Evolutionary conservation across 2,797 vertebrate genomes (phyloP).

Genomic region (Limosa lapponica): DNA sequence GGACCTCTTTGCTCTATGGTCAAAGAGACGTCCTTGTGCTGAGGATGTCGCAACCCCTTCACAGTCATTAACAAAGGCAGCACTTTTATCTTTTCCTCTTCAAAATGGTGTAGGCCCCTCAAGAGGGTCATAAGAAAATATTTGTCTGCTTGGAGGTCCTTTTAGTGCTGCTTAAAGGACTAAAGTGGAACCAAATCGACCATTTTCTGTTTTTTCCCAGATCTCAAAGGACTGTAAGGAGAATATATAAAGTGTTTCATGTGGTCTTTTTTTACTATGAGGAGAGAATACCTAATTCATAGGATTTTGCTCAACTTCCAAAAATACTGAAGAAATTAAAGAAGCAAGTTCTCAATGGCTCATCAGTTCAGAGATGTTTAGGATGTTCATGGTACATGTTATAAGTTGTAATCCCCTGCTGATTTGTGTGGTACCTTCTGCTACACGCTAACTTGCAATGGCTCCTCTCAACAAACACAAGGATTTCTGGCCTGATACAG

Average conservation of each 20-base stretch:
- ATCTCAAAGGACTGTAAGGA: neutral
- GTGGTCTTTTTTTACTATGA: neutral
- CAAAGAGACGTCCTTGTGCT: neutral
- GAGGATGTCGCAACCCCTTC: neutral
- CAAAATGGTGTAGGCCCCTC: neutral
- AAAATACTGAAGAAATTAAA: constrained; percentile 33
- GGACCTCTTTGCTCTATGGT: neutral
- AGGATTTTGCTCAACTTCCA: neutral
- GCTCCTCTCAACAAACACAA: neutral
- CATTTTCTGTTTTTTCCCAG: neutral
- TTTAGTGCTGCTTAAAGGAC: constrained; percentile 34
- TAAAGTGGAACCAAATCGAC: neutral
- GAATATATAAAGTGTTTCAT: constrained; percentile 21
- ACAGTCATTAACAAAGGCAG: neutral
- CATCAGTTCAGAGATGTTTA: constrained; percentile 1
- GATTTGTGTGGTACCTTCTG: neutral
- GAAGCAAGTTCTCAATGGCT: neutral
- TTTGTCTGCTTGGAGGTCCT: neutral
- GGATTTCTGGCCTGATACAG: neutral
- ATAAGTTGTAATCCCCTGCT: neutral
- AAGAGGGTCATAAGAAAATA: neutral
- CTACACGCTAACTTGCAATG: neutral
- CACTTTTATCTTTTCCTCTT: neutral
- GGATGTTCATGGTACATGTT: neutral
- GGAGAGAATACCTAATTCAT: constrained; percentile 23